These are phyloP conservation scores for Pegea sp. DNA, from an alignment of 23 tunicate species.

Conservation along the genomic window DNA sequence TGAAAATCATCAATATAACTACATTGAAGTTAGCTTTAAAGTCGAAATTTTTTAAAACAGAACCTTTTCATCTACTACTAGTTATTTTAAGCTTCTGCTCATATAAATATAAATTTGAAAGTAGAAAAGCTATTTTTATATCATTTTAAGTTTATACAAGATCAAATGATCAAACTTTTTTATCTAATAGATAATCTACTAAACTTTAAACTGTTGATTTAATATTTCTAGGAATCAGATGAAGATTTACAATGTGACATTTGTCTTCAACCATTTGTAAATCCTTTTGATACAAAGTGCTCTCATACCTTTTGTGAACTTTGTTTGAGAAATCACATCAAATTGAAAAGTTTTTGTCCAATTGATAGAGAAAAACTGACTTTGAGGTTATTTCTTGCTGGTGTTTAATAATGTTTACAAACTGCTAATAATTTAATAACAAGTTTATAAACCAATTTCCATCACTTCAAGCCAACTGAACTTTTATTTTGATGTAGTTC, in stretches of 20 bases:
- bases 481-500: slow-evolving; percentile 3
- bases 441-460: background rate
- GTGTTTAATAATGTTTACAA: background rate
- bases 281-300: slow-evolving; percentile 71
- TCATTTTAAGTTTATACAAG: no score
- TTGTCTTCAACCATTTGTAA: slow-evolving; percentile 81
- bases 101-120: no score
- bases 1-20: slow-evolving; percentile 85
- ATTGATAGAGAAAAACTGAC: slow-evolving; percentile 37
- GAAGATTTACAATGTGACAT: slow-evolving; percentile 85
- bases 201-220: no score
- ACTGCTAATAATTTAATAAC: background rate
- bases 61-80: no score
- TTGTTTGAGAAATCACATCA: slow-evolving; percentile 48
- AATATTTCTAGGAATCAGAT: slow-evolving; percentile 73
- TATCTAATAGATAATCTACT: no score
- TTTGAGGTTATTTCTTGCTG: slow-evolving; percentile 2
- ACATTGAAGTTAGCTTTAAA: slow-evolving; percentile 41
- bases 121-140: no score
- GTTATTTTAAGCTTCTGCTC: no score
- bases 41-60: no score
- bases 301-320: slow-evolving; percentile 66
- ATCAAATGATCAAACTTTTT: no score
- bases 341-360: slow-evolving; percentile 57
- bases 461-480: background rate